Conservation (phyloP, 1,140 invertebrate species). For the Eumeta japonica region DNA sequence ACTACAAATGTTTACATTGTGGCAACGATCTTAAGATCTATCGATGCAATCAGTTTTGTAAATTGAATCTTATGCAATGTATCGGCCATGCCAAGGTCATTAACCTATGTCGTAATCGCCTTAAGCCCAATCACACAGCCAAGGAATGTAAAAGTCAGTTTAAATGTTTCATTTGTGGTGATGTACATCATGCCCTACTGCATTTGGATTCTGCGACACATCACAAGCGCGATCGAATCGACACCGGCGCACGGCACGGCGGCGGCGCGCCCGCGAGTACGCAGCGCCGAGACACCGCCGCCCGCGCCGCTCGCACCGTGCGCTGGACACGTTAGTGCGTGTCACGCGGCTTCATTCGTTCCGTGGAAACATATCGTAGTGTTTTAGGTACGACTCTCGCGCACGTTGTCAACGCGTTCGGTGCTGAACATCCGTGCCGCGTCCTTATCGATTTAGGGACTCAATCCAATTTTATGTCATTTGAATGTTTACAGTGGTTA, state of each 20-base stretch:
- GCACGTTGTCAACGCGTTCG: not conserved
- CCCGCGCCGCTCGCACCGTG: not conserved
- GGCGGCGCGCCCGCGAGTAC: not conserved
- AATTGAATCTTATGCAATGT: no score
- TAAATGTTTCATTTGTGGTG: no score
- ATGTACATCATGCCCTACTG: no score
- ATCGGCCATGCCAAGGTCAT: no score
- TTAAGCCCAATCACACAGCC: no score
- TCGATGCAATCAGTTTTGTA: no score
- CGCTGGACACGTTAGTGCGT: not conserved
- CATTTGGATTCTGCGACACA: no score
- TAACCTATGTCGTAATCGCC: no score
- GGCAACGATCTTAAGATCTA: no score
- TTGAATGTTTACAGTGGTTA: not conserved
- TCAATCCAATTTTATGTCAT: not conserved
- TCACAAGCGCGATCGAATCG: no score
- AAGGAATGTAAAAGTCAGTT: no score
- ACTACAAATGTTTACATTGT: conserved; percentile 1
- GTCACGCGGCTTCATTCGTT: not conserved
- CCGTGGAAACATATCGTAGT: not conserved
- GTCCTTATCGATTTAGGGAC: not conserved
- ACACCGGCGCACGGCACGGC: no score
- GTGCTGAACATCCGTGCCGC: not conserved
- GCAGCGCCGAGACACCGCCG: not conserved
- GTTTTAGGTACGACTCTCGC: not conserved